Percentiles rank a stretch among this genome's conserved stretches.
These are phyloP conservation scores for Loris lydekkerianus DNA, from an alignment of 2,797 vertebrate species.

Conservation along the genomic window DNA sequence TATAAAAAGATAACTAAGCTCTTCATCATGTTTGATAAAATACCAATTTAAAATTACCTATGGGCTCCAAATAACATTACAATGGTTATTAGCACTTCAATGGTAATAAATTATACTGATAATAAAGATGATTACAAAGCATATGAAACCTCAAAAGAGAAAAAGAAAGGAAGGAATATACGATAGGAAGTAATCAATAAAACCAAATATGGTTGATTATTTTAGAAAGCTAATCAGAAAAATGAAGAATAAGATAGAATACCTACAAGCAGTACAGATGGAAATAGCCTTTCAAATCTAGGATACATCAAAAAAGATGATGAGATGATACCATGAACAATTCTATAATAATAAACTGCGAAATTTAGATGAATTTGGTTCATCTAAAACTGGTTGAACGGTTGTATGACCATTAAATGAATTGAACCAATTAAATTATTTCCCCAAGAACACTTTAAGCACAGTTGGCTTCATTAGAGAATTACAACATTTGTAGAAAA, in stretches of 20 bases:
- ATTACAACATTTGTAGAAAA: slow-evolving; percentile 40
- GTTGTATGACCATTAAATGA: not conserved
- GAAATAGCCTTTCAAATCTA: not conserved
- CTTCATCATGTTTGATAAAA: not conserved
- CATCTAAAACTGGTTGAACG: not conserved
- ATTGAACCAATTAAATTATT: slow-evolving; percentile 16
- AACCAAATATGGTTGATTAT: not conserved
- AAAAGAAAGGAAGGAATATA: not conserved
- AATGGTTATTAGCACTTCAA: slow-evolving; percentile 2
- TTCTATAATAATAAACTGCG: not conserved
- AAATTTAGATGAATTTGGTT: not conserved
- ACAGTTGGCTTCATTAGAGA: not conserved
- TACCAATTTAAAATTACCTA: slow-evolving; percentile 13
- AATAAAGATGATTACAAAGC: slow-evolving; percentile 14
- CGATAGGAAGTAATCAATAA: not conserved
- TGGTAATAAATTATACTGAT: not conserved
- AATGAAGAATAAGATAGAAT: not conserved
- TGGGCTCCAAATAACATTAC: slow-evolving; percentile 10
- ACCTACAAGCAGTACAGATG: not conserved
- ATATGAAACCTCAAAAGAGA: not conserved
- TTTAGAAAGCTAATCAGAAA: slow-evolving; percentile 52
- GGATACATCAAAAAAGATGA: not conserved
- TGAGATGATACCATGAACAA: slow-evolving; percentile 1
- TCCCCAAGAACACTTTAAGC: not conserved
- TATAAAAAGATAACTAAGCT: not conserved